Base-by-base conservation (phyloP, 2,797 vertebrate species). In the Etheostoma nigrum region DNA sequence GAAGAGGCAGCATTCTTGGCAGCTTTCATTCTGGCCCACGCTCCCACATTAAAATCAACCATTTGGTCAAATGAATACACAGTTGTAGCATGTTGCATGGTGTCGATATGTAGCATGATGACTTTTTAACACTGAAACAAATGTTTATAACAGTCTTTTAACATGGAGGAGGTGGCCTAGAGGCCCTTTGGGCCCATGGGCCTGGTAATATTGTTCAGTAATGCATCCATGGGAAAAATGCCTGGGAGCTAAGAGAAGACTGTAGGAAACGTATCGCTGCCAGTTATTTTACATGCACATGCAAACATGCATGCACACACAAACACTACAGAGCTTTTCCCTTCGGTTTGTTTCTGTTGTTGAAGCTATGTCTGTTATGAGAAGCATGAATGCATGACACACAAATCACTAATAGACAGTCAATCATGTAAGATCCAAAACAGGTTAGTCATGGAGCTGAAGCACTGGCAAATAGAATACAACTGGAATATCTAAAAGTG, bases 1-100 rank as follows among this genome's bases (percentile, higher is more conserved):
- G 74, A 74, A 68, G 82, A 88, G 87, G 87, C 75, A 85, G 79
- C 52, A 44, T 27, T 70, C 47, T 77, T 79, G 81, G 86, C 84
- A 78, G 79, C 48, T 25, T 61, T 55, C 42, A 57, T n/a, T 4
- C 6, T 61, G 57, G 80, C 87, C 85, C 73, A 83, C 60, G 44
- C 72, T 74, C 82, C 63, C 54, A 78, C 72, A 45, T 49, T 30
- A 25, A 69, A 53, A 51, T 36, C 55, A 30, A 61, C 53, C 0
- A 53, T 59, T 81, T 63, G 44, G 55, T 71, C 42, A 52, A 78
- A 49, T 45, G 13, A 79, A 69, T 58, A 64, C 61, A 59, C 48
- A 49, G 53, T 69, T 44, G 30, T 60, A 53, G 60, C 23, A 30
- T 30, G 30, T 30, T 30, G 30, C 30, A 30, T 5, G 30, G 1